Base-by-base conservation (phyloP, 2,888 invertebrate species). In the Dynastes grantii region DNA sequence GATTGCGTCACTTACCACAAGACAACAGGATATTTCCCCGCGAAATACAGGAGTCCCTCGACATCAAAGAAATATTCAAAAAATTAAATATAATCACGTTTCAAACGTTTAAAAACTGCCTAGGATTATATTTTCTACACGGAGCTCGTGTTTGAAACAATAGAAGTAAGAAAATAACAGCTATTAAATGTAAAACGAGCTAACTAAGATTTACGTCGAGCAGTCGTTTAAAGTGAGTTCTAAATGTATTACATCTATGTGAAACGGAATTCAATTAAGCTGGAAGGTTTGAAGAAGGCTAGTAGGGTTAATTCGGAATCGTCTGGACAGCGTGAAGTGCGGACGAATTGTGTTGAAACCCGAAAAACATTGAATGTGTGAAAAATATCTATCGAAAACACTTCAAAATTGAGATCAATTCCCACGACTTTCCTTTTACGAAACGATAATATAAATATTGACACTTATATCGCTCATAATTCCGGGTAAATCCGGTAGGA, bases 161-260 rank as follows among this genome's bases (percentile, higher is more conserved):
- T 58, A 73, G 73, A 58, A 32, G 11, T 29, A 63, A 55, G 55
- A 55, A 55, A 55, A 55, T 45, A 45, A 8, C 2, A 55, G 55
- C 16, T 22, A 55, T 55, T 55, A 55, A 55, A 55, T 16, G n/a
- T 6, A 8, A 55, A 22, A 45, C 45, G 45, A 45, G 37, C 65
- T 16, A 40, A 65, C 45, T 51, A 70, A 45, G 45, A 11, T 45
- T 45, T 45, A 45, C 22, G 49, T 40, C 49, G 5, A n/a, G 45
- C 22, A 58, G 55, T 58, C 8, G 55, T 9, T 45, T 8, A 22
- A 67, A 67, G 37, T 45, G 65, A 45, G 40, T 37, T 55, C 37
- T 73, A 73, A 73, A 73, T 73, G 73, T 73, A 73, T 58, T 58
- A 40, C 55, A 73, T 61, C 40, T 40, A 58, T 22, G 40, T 58